Evolutionary conservation across 2,797 vertebrate genomes (phyloP), one percentile per base, ranked within the genome.

Genomic region (Pseudochirops corinnae): DNA sequence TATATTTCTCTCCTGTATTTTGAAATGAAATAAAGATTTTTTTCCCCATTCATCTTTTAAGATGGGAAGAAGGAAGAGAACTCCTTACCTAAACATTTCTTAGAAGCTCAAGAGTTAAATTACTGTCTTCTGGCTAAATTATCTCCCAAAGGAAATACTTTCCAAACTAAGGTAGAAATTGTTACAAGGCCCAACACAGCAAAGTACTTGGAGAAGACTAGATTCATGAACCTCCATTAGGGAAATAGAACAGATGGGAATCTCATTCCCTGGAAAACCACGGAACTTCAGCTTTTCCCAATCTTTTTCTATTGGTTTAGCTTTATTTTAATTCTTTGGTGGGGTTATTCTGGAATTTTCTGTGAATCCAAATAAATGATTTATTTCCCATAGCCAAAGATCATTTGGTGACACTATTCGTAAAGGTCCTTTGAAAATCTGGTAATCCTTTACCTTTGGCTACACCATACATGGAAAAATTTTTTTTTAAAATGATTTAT

Each of bases 21-120:
- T 92, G 46, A 96, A 93, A 95, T 26, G 92, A 93, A 94, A 82
- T 94, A 93, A 95, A 91, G 46, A 93, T 90, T 33, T 93, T 67
- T 56, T 5, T 12, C 29, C 62, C 94, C 58, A 57, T 91, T 67
- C 91, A 13, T 90, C 31, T 93, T 96, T 94, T 91, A 91, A 93
- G 94, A 95, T 82, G 67, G 92, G 28, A 93, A 91, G 94, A 96
- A 93, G 28, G 1, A 95, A 93, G 60, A 28, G 4, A 82, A 46
- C n/a, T 82, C 74, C 56, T 95, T 52, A 74, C 2, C n/a, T 24
- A 91, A 82, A 56, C 3, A 94, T 31, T 92, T 82, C n/a, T 82
- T 92, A 55, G 56, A 92, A 97, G 91, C 18, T 55, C 24, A 87
- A 93, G 13, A 92, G 29, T 91, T 94, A 52, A 96, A 90, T 82